A percentile compares a stretch with the other conserved stretches of the same genome.
Conservation (phyloP, 2,888 invertebrate species). For the Uropetala carovei region DNA sequence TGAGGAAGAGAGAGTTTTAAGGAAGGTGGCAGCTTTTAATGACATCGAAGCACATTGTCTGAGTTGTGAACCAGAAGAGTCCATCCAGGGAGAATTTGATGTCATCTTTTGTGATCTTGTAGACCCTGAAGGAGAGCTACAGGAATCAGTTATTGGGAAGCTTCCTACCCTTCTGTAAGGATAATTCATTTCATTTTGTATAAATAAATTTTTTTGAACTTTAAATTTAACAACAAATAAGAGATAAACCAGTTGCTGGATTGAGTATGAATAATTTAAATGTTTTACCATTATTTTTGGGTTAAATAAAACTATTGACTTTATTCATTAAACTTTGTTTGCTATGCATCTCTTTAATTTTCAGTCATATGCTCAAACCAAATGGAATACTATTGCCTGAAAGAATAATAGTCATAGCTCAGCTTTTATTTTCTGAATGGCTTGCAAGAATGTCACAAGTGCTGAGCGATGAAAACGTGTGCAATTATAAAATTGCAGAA, state of each 20-base stretch:
- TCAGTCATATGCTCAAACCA: slow-evolving; percentile 43
- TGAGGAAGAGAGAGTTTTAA: slow-evolving; percentile 75
- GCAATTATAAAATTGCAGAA: slow-evolving; percentile 77
- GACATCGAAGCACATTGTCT: slow-evolving; percentile 72
- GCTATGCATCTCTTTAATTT: slow-evolving; percentile 44
- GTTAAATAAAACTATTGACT: too few relatives aligned
- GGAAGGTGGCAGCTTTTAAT: slow-evolving; percentile 75
- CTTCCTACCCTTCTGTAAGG: slow-evolving; percentile 69
- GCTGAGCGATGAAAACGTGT: slow-evolving; percentile 77
- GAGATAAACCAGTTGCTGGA: background rate
- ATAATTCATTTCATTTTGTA: background rate
- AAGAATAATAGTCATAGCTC: slow-evolving; percentile 77
- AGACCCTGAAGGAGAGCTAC: slow-evolving; percentile 79
- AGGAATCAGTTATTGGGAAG: slow-evolving; percentile 73
- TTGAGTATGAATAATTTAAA: too few relatives aligned
- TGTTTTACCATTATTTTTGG: too few relatives aligned
- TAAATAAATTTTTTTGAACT: background rate
- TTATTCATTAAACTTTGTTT: too few relatives aligned
- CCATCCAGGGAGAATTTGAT: slow-evolving; percentile 75
- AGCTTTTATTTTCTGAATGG: slow-evolving; percentile 80
- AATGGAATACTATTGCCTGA: slow-evolving; percentile 75
- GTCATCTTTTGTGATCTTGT: slow-evolving; percentile 78
- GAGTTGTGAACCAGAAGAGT: slow-evolving; percentile 72
- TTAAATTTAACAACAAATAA: background rate
- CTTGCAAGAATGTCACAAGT: slow-evolving; percentile 79